Conservation (phyloP, 2,797 vertebrate genomes). For the Synanceia verrucosa region DNA sequence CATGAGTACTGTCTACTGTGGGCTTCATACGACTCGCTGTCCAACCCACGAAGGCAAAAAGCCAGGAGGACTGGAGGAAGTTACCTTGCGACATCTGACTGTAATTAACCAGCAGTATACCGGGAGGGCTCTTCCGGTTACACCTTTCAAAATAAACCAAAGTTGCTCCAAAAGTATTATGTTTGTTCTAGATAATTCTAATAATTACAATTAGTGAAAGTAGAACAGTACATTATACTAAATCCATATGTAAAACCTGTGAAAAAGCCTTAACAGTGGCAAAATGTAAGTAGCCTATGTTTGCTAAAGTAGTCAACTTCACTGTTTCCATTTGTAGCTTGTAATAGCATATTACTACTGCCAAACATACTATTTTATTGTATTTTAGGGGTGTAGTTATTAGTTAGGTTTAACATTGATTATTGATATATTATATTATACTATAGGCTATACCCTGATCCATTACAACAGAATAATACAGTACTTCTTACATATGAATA, state of each 20-base stretch:
- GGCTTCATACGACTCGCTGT: slow-evolving; percentile 34
- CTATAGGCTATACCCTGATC: neutral
- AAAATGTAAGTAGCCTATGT: neutral
- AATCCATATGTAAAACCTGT: neutral
- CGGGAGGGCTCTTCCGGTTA: slow-evolving; percentile 56
- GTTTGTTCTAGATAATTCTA: no score
- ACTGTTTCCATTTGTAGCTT: neutral
- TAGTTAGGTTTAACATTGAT: neutral
- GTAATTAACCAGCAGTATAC: slow-evolving; percentile 19
- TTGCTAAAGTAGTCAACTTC: neutral
- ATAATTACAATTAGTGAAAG: neutral
- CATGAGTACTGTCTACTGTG: slow-evolving; percentile 2
- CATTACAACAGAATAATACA: neutral
- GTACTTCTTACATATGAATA: neutral
- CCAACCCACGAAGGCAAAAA: slow-evolving; percentile 40
- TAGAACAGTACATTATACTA: neutral
- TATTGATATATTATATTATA: no score
- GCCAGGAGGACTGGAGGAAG: slow-evolving; percentile 66
- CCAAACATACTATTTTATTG: no score
- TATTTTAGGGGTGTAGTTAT: no score
- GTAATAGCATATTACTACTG: neutral
- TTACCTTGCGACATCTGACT: slow-evolving; percentile 61
- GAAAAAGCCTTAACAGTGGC: neutral
- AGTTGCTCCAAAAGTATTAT: fast-evolving
- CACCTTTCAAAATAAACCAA: slow-evolving; percentile 55